Base-by-base conservation (phyloP, 1,140 invertebrate genomes). In the Drosophila miranda region DNA sequence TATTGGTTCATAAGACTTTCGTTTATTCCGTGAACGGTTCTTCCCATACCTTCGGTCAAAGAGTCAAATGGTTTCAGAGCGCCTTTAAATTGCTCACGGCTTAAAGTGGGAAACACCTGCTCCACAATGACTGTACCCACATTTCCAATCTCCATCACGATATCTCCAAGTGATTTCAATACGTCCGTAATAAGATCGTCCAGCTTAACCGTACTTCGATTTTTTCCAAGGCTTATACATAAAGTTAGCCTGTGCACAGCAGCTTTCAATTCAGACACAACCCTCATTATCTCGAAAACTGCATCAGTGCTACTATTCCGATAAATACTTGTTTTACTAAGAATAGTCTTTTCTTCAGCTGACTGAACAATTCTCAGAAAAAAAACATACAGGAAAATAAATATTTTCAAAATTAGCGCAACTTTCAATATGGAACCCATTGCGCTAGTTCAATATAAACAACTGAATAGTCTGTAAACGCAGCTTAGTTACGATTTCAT, bases 1-100 rank as follows among this genome's bases (percentile, higher is more conserved):
- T 34, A 55, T 11, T 62, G 54, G 30, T 76, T 55, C 11, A 67
- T 59, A 1, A 68, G 56, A n/a, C 43, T 77, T 23, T 76, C 52
- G 46, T 77, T 66, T 0, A 74, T n/a, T 50, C 41, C 30, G n/a
- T 60, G 14, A 5, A 58, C 59, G 6, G 57, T 59, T 6, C 34
- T 50, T 14, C 62, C 69, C 41, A 66, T 19, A 45, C 16, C 64
- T 8, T 76, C 6, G 11, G 56, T 45, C 43, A 68, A 48, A 49
- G 21, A 41, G 0, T 42, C 0, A 0, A 67, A 5, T 21, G 56
- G 46, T 0, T 51, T 14, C 11, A 67, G 66, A 6, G 19, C 38
- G 0, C 9, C 3, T 34, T 19, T 21, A 6, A 72, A 42, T 45
- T 66, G 44, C 8, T 16, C 30, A 8, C 45, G 5, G 2, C 42